Evolutionary conservation across 2,797 vertebrate genomes (phyloP), one percentile per base, ranked within the genome.

Genomic region (Fistularia tabacaria): DNA sequence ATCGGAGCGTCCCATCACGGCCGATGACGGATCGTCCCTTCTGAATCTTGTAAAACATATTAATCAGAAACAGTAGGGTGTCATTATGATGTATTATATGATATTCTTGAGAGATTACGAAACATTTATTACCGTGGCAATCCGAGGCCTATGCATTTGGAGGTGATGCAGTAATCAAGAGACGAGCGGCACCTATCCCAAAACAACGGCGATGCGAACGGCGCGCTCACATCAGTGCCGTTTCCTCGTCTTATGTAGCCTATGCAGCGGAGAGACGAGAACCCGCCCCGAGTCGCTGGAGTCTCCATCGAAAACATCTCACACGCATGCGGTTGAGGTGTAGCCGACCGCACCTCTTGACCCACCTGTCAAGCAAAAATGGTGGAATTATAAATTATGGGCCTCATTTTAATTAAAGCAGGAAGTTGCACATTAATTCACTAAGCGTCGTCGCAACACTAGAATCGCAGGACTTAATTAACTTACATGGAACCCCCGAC

Each of bases 1-100:
- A 66, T 57, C 44, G 54, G 44, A 66, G 47, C 6, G 8, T 64
- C 49, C 57, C 41, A 25, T 37, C 12, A 47, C 64, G 62, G 46
- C 53, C 9, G 47, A n/a, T 51, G 62, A 57, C 8, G 6, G 41
- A 73, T 57, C 57, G 62, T 9, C 15, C 49, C 64, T 49, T 38
- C 45, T 54, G 8, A 40, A 46, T 52, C 49, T 53, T 38, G 12
- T 8, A 45, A 53, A 43, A 64, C 49, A 47, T 52, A 59, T 44
- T 36, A 42, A 14, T 61, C 10, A 44, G 40, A 59, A 56, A 57
- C 9, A 48, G 54, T 15, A 49, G 43, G 12, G 46, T 25, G 41
- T 48, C 38, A 46, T 38, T 14, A 7, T 49, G 15, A 69, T 73
- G 50, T 51, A 46, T 44, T 49, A 46, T 37, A 15, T 38, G 46